A percentile compares a stretch with the other conserved stretches of the same genome.
Conservation (phyloP, 2,888 invertebrate genomes). For the Drosophila falleni region DNA sequence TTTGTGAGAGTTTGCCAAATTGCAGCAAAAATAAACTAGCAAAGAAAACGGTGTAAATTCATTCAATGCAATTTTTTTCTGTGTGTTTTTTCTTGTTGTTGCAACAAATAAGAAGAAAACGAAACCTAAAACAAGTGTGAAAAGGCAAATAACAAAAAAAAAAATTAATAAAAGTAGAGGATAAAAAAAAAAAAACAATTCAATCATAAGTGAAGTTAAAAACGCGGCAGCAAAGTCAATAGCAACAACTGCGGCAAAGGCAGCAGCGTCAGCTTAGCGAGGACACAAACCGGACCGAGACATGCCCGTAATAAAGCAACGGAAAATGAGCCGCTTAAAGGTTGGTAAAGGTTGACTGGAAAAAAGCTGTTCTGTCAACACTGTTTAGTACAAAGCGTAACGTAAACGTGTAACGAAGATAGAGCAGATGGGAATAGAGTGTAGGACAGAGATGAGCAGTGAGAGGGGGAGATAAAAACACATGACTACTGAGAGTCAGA, state of each 20-base stretch:
- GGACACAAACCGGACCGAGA: slow-evolving; percentile 42
- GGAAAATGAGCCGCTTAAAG: slow-evolving; percentile 83
- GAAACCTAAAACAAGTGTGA: slow-evolving; percentile 9
- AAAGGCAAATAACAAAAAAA: background rate
- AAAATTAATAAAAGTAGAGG: background rate
- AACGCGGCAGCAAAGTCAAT: slow-evolving; percentile 6
- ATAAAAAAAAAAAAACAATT: slow-evolving; percentile 8
- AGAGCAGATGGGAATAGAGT: background rate
- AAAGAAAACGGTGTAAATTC: background rate
- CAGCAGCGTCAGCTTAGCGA: slow-evolving; percentile 31
- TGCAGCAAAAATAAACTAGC: background rate
- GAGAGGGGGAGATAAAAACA: background rate
- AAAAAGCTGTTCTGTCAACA: background rate
- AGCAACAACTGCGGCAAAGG: background rate
- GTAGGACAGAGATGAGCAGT: background rate
- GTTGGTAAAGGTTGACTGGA: too few relatives aligned
- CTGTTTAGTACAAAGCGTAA: background rate
- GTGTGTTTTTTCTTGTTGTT: slow-evolving; percentile 22
- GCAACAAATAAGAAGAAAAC: slow-evolving; percentile 11
- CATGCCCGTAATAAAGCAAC: slow-evolving; percentile 83
- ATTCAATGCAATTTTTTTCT: slow-evolving; percentile 16
- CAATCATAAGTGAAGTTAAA: slow-evolving; percentile 25
- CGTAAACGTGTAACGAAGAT: background rate
- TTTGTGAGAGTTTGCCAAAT: slow-evolving; percentile 15
- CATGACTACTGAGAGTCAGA: background rate